phyloP scores from a whole-genome alignment of 2,797 vertebrate genomes.

The Anniella stebbinsi region DNA sequence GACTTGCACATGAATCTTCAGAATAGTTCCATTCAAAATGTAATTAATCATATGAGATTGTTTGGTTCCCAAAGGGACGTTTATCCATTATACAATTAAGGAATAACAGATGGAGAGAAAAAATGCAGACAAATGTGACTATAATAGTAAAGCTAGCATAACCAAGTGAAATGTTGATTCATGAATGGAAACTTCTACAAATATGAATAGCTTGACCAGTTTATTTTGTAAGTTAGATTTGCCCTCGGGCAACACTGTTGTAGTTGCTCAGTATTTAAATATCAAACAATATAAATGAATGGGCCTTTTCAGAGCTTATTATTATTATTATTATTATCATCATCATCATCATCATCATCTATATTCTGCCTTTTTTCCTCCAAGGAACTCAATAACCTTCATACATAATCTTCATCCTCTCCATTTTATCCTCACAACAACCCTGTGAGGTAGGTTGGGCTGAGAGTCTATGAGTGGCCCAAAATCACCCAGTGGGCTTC shows the following conservation, averaged over 20 bases:
- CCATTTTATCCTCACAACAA: too few species aligned
- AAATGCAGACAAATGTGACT: conserved; percentile 39
- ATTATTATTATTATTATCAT: too few species aligned
- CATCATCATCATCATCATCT: too few species aligned
- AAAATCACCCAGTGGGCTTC: too few species aligned
- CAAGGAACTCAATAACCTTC: too few species aligned
- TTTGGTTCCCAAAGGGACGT: conserved; percentile 25
- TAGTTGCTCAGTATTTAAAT: conserved; percentile 1
- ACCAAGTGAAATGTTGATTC: conserved; percentile 44
- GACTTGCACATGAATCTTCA: conserved; percentile 25
- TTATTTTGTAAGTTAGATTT: conserved; percentile 23
- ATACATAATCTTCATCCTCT: too few species aligned
- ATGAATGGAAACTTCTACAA: conserved; percentile 22
- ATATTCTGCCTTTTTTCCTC: too few species aligned
- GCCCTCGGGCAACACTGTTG: background rate
- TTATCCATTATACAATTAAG: conserved; percentile 42
- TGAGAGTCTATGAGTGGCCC: too few species aligned
- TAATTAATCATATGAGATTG: conserved; percentile 42
- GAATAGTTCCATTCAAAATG: conserved; percentile 25
- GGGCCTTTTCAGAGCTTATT: conserved; percentile 10
- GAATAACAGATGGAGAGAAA: conserved; percentile 28
- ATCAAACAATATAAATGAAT: conserved; percentile 11
- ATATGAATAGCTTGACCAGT: conserved; percentile 23
- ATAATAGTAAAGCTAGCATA: conserved; percentile 35
- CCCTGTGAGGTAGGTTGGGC: too few species aligned